Percentiles rank a stretch among this genome's conserved stretches.
phyloP scores from a whole-genome alignment of 2,113 vertebrate species.

The Todiramphus saurophagus region DNA sequence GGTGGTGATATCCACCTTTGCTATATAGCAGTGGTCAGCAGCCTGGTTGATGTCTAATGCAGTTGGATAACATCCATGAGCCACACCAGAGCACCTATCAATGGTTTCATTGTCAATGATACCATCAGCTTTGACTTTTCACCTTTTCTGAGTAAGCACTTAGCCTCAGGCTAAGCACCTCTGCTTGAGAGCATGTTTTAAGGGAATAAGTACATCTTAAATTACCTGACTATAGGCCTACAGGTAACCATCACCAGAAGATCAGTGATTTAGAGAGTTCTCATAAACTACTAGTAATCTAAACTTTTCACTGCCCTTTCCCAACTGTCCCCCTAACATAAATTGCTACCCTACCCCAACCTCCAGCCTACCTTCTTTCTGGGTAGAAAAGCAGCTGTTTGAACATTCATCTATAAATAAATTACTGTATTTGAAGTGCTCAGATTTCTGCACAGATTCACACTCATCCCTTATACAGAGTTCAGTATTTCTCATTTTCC shows the following conservation, averaged over 20 bases:
- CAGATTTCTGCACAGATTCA: background rate
- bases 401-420: background rate
- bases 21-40: background rate
- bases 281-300: background rate
- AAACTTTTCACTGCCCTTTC: background rate
- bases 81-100: background rate
- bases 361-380: background rate
- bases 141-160: background rate
- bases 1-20: background rate
- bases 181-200: background rate
- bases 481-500: background rate
- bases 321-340: background rate
- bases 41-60: background rate
- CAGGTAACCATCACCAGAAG: background rate
- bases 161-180: background rate
- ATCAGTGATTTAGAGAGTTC: background rate
- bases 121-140: background rate
- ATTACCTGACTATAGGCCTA: background rate
- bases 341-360: background rate
- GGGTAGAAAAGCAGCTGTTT: background rate
- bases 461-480: background rate
- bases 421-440: background rate
- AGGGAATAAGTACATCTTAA: background rate
- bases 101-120: background rate
- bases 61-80: background rate